Evolutionary conservation across 2,113 vertebrate species (phyloP).

Genomic region (Macaca fascicularis): T2T-MFA8v1.1 NC_088385.1:23207001-23207500

Average conservation of each 20-base stretch:
- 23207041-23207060: slow-evolving; percentile 54
- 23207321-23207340: no score
- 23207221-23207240: background rate
- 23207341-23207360: no score
- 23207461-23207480: background rate
- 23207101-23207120: slow-evolving; percentile 33
- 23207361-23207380: no score
- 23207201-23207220: background rate
- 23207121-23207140: slow-evolving; percentile 32
- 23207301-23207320: no score
- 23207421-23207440: no score
- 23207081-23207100: slow-evolving; percentile 60
- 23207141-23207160: background rate
- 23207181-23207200: background rate
- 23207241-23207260: background rate
- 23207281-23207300: no score
- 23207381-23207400: no score
- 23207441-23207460: no score
- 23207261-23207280: background rate
- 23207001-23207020: background rate
- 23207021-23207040: slow-evolving; percentile 30
- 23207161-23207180: background rate
- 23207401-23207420: no score
- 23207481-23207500: background rate
- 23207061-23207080: background rate